phyloP scores from a whole-genome alignment of 2,113 vertebrate genomes.

The Mus pahari region DNA sequence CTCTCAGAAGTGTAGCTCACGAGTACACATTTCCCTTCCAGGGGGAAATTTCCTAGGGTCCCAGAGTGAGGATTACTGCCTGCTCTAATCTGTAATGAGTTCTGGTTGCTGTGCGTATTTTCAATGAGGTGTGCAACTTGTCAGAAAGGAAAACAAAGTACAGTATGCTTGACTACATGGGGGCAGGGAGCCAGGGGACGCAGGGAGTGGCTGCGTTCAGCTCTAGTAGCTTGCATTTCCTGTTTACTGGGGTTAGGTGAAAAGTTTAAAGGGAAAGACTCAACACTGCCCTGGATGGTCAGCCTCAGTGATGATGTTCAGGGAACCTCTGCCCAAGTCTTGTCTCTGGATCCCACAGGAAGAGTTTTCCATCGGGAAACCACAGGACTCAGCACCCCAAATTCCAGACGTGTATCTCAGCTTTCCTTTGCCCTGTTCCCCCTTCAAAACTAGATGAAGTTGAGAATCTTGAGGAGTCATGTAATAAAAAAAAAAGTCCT shows the following conservation, averaged over 20 bases:
- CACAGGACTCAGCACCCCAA: not conserved
- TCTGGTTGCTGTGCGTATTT: not conserved
- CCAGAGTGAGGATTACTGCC: not conserved
- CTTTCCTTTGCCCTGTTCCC: not conserved
- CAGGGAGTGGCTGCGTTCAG: constrained; percentile 36
- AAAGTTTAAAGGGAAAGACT: constrained; percentile 55
- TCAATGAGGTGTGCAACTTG: not conserved
- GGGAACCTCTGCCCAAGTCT: not conserved
- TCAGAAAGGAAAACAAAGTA: constrained; percentile 61
- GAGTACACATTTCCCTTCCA: not conserved
- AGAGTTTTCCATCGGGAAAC: not conserved
- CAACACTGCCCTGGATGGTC: not conserved
- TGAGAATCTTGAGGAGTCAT: not conserved
- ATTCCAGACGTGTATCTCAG: not conserved
- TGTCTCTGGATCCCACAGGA: not conserved
- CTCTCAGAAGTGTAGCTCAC: not conserved
- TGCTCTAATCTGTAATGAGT: not conserved
- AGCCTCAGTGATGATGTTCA: not conserved
- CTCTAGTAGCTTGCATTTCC: constrained; percentile 77
- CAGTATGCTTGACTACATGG: not conserved
- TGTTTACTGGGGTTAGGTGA: constrained; percentile 63
- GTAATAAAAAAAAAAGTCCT: not conserved
- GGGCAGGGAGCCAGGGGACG: not conserved
- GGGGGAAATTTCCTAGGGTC: not conserved
- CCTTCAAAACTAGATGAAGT: not conserved